Percentiles rank a stretch among this genome's conserved stretches.
Conservation (phyloP, 2,797 vertebrate genomes). For the Sciurus carolinensis region DNA sequence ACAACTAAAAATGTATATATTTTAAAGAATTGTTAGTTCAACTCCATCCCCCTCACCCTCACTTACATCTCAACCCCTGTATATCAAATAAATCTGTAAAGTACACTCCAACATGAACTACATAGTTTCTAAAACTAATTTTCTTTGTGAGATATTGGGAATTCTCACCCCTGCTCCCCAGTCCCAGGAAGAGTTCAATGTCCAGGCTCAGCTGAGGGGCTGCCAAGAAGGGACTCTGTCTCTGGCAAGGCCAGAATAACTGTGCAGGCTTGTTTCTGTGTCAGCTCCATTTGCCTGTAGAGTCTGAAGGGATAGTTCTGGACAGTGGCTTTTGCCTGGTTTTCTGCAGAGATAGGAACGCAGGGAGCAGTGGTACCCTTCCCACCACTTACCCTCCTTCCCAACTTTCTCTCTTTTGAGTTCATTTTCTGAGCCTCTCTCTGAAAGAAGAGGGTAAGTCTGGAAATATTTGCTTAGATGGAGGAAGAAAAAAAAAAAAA, state of each 20-base stretch:
- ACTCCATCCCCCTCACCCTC: neutral
- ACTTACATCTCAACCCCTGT: neutral
- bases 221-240: neutral
- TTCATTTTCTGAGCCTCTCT: slow-evolving; percentile 1
- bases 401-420: slow-evolving; percentile 18
- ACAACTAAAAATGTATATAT: too few relatives aligned
- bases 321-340: neutral
- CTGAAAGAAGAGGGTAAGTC: slow-evolving; percentile 44
- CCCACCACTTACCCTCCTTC: neutral
- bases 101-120: neutral
- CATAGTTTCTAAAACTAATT: slow-evolving; percentile 13
- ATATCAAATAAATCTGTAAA: neutral
- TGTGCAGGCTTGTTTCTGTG: neutral
- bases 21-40: neutral
- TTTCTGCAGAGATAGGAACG: neutral
- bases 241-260: neutral
- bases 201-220: neutral
- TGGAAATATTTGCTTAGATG: slow-evolving; percentile 14
- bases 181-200: neutral
- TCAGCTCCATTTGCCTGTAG: neutral
- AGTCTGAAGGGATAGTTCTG: neutral
- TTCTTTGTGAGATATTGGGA: slow-evolving; percentile 23
- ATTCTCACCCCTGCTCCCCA: neutral
- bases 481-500: neutral
- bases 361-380: neutral